These are phyloP conservation scores for Punctoribates punctum DNA, from an alignment of 2,888 invertebrate species.

Conservation along the genomic window DNA sequence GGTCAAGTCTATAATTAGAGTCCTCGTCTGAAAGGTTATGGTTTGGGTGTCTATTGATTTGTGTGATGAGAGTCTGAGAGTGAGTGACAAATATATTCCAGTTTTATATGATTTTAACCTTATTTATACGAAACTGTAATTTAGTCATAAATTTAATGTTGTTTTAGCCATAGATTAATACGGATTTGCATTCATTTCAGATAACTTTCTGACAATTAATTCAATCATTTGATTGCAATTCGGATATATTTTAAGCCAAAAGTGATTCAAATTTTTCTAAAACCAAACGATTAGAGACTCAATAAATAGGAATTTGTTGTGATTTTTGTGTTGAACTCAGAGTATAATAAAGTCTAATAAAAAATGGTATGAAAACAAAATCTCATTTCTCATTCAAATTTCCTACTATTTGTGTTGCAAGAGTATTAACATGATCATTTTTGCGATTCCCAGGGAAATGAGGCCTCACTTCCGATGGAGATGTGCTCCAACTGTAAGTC, in stretches of 20 bases:
- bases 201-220: neutral
- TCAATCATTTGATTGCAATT: neutral
- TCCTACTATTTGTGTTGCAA: neutral
- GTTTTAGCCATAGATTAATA: neutral
- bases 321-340: neutral
- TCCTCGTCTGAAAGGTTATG: too few species aligned
- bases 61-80: neutral
- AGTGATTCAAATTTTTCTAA: neutral
- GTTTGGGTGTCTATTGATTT: too few species aligned
- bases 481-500: constrained; percentile 89
- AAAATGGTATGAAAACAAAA: constrained; percentile 22
- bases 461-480: constrained; percentile 93
- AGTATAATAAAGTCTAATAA: neutral
- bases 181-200: neutral
- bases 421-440: neutral
- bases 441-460: constrained; percentile 72
- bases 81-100: constrained; percentile 15
- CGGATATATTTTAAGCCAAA: neutral
- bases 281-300: neutral
- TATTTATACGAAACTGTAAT: constrained; percentile 42
- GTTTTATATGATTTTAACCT: constrained; percentile 40
- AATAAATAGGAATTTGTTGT: constrained; percentile 9
- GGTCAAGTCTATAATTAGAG: too few species aligned
- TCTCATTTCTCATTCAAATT: neutral
- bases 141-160: neutral